Evolutionary conservation across 2,113 vertebrate species (phyloP).

Genomic region (Agapornis roseicollis): DNA sequence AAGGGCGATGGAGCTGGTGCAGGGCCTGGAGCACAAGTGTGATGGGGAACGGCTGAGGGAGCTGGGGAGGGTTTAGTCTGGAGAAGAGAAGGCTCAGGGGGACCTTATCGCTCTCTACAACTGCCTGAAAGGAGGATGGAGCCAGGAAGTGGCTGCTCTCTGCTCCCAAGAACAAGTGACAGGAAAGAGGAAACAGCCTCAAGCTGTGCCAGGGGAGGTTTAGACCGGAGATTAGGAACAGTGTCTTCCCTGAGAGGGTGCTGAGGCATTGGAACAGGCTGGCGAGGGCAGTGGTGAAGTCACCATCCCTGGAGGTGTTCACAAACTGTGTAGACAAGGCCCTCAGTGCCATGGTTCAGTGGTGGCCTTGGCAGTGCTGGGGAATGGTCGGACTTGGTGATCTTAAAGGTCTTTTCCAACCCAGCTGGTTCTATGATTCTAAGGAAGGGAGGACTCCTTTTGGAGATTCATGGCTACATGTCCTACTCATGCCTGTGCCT

Average conservation of each 20-base stretch:
- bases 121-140: neutral
- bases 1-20: neutral
- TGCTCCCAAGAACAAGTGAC: neutral
- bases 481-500: neutral
- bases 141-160: neutral
- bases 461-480: neutral
- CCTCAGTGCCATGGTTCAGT: neutral
- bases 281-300: neutral
- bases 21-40: neutral
- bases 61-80: neutral
- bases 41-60: neutral
- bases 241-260: neutral
- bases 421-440: neutral
- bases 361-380: neutral
- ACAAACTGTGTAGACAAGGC: neutral
- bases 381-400: neutral
- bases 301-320: neutral
- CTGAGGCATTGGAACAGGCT: neutral
- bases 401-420: neutral
- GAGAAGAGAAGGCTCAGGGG: neutral
- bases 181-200: neutral
- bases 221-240: neutral
- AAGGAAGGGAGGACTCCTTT: neutral
- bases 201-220: neutral
- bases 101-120: neutral